Base-by-base conservation (phyloP, 1,140 invertebrate genomes). In the Coptotermes formosanus region DNA sequence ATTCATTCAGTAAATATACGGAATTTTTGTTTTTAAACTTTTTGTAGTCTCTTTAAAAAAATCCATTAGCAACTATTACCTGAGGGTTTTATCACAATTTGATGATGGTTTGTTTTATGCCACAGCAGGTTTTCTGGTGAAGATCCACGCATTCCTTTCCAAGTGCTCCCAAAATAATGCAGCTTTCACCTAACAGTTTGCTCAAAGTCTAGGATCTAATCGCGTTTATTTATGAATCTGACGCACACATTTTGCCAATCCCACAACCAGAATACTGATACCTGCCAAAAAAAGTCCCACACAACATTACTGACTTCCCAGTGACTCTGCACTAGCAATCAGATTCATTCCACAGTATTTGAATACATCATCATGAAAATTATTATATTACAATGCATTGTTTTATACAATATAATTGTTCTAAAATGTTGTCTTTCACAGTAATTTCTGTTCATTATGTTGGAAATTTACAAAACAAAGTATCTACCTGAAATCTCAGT, bases 1-100 rank as follows among this genome's bases (percentile, higher is more conserved):
- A 48, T 86, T 52, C 44, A 52, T 44, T n/a, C 75, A 82, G 85
- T 38, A 82, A 30, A 16, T 81, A 21, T 82, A 45, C 30, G 81
- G n/a, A n/a, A 75, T 83, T 86, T 82, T 69, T 85, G 45, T 87
- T 86, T 38, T 55, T 69, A 45, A 44, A 83, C 64, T 48, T 87
- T 45, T 82, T 59, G 38, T 82, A 83, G n/a, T 87, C 84, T 85
- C 75, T 87, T 87, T 44, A 45, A 52, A 85, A n/a, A 85, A 83
- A 86, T 87, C 85, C 85, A 85, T 87, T 87, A 87, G 87, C 82
- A 87, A 82, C 87, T 87, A 87, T 86, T 87, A 86, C 87, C 87
- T 87, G 87, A 87, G 87, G 87, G 86, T 69, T 59, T 69, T 87
- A 87, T 87, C 87, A 87, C 87, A 87, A 87, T 86, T 87, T 85